Base-by-base conservation (phyloP, 1,140 invertebrate species). In the Tetragonula clypearis region DNA sequence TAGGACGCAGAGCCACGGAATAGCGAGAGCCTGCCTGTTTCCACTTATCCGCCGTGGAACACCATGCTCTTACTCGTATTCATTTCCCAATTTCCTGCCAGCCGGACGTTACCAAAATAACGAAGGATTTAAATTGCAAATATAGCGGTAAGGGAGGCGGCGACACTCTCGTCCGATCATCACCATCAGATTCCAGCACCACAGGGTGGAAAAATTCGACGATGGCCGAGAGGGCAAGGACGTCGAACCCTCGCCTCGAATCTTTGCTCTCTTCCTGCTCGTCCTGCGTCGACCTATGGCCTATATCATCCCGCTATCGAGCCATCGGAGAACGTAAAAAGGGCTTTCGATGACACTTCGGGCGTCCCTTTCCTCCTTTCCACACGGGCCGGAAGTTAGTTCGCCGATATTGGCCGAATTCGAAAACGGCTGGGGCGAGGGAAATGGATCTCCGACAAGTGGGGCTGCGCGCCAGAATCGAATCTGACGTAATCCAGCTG, bases 371-470 rank as follows among this genome's bases (percentile, higher is more conserved):
- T 69, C 58, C 78, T 69, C 74, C 72, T 60, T n/a, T n/a, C 85
- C 79, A 72, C 81, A 62, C 71, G 73, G 30, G 8, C 8, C 23
- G 49, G 49, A 21, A 30, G 85, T 74, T 21, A 62, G 74, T 8
- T 53, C 56, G 66, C 55, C 86, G 82, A 90, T 90, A 90, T 90
- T 90, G 88, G 89, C 77, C 79, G 86, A 90, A 90, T 90, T 90
- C 88, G 86, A 76, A 78, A 90, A 83, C 68, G 89, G 65, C 80
- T 68, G 73, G 83, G 58, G 62, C 41, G 77, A 87, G 84, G 86
- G 83, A 90, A 90, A 90, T 90, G 88, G 88, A 90, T 90, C 88
- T 90, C 41, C 90, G 89, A 86, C 89, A 90, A 87, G 89, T 79
- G 86, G 73, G 58, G 4, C 41, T 49, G 41, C 83, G 79, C 76